Evolutionary conservation across 1,140 invertebrate species (phyloP), one percentile per base, ranked within the genome.

Genomic region (Eurytemora carolleeae): DNA sequence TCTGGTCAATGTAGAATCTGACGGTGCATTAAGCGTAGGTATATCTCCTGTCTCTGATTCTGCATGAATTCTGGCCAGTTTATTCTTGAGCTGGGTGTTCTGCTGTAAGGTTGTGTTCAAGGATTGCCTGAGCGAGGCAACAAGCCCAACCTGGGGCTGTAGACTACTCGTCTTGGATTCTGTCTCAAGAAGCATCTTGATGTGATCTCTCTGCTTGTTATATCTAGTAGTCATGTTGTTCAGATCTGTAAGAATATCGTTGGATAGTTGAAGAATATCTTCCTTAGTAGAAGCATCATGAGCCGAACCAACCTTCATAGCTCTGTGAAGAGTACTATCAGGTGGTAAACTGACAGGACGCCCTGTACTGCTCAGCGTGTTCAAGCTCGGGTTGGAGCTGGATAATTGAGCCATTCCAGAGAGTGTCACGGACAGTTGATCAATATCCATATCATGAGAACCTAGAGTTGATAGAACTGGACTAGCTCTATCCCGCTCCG

Each of bases 101-200:
- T 85, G 83, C 59, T 82, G 78, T 24, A 84, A 67, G 12, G 80
- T 79, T 66, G 82, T 78, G 65, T 77, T 76, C n/a, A 82, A 73
- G 65, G 77, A 78, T 58, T 75, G 75, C 20, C 79, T 72, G 1
- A 83, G 69, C 25, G 72, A 77, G 1, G 76, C 70, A 19, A 80
- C 69, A 57, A 79, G 66, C 63, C 58, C 70, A 22, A 59, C 63
- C 65, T 58, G 17, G 3, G 24, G 18, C 24, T 58, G 24, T 15
- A 21, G 17, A 23, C 57, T 21, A 23, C 23, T 18, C 16, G 24
- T 12, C 16, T 17, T 21, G 57, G 21, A 65, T 66, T n/a, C 52
- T 44, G 2, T 62, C 54, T 53, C 31, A 12, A 44, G n/a, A 44
- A 44, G 31, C 31, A 12, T 7, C n/a, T n/a, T 7, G n/a, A 44